These are phyloP conservation scores for Toxotes jaculatrix DNA, from an alignment of 2,113 vertebrate genomes.

Conservation along the genomic window DNA sequence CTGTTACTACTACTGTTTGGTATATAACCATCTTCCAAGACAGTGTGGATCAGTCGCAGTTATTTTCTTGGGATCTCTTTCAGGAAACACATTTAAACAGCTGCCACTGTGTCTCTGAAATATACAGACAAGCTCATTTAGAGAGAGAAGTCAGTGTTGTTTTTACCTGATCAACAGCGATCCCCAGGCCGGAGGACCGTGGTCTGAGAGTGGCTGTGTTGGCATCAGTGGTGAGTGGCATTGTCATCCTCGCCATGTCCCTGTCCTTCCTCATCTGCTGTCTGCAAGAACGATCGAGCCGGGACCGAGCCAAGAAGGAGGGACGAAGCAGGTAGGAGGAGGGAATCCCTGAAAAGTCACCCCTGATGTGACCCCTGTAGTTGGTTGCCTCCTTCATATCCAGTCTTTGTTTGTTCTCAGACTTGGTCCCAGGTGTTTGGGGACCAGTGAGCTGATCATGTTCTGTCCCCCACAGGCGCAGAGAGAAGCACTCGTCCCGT, in stretches of 20 bases:
- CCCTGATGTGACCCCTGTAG: not conserved
- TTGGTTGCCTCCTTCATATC: not conserved
- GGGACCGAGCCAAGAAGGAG: conserved; percentile 65
- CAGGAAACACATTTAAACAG: no score
- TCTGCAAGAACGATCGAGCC: conserved; percentile 78
- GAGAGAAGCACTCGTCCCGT: conserved; percentile 71
- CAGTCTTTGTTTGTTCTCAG: not conserved
- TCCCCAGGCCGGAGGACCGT: conserved; percentile 78
- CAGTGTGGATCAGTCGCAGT: no score
- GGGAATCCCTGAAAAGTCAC: rapidly evolving
- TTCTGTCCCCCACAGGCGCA: conserved; percentile 59
- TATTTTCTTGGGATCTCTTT: no score
- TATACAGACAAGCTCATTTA: no score
- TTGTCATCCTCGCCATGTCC: conserved; percentile 86
- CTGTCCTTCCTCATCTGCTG: conserved; percentile 88
- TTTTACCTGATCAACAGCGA: conserved; percentile 64
- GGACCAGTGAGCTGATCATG: not conserved
- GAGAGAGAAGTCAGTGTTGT: not conserved
- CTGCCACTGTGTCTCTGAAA: no score
- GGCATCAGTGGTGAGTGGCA: conserved; percentile 86
- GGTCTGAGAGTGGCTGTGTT: conserved; percentile 85
- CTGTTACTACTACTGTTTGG: no score
- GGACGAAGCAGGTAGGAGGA: conserved; percentile 72
- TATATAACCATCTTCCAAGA: no score
- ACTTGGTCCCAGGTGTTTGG: not conserved